These are phyloP conservation scores for Deilephila elpenor DNA, from an alignment of 2,888 invertebrate genomes.

Conservation along the genomic window DNA sequence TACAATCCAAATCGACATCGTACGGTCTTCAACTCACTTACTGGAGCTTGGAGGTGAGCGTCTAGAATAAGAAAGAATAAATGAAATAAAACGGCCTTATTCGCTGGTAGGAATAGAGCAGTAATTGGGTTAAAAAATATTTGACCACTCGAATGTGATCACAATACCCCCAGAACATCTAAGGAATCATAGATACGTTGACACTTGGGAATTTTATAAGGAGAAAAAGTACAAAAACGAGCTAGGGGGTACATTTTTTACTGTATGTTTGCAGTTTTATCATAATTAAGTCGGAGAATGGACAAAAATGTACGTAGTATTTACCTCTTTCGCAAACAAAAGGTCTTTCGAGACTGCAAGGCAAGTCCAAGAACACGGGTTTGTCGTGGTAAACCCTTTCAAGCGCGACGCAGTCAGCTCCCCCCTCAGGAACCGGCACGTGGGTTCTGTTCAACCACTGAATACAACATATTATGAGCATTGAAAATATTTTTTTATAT, in stretches of 20 bases:
- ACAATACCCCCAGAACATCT: too few species aligned
- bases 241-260: too few species aligned
- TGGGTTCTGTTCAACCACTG: conserved; percentile 75
- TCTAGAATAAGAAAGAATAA: conserved; percentile 46
- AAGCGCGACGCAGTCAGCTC: conserved; percentile 79
- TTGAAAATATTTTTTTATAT: neutral
- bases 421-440: conserved; percentile 74
- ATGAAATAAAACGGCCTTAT: too few species aligned
- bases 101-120: too few species aligned
- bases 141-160: too few species aligned
- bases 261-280: neutral
- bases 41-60: conserved; percentile 44
- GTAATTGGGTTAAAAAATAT: too few species aligned
- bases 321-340: conserved; percentile 81
- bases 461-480: neutral
- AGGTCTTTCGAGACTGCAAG: conserved; percentile 75
- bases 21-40: conserved; percentile 60
- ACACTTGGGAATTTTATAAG: too few species aligned
- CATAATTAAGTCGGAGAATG: neutral
- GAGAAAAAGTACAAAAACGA: too few species aligned
- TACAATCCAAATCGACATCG: conserved; percentile 70
- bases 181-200: too few species aligned
- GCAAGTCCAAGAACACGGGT: conserved; percentile 83
- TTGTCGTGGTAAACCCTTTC: conserved; percentile 77
- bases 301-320: neutral